phyloP scores from a whole-genome alignment of 2,888 invertebrate species.

The Mellilla xanthometata region DNA sequence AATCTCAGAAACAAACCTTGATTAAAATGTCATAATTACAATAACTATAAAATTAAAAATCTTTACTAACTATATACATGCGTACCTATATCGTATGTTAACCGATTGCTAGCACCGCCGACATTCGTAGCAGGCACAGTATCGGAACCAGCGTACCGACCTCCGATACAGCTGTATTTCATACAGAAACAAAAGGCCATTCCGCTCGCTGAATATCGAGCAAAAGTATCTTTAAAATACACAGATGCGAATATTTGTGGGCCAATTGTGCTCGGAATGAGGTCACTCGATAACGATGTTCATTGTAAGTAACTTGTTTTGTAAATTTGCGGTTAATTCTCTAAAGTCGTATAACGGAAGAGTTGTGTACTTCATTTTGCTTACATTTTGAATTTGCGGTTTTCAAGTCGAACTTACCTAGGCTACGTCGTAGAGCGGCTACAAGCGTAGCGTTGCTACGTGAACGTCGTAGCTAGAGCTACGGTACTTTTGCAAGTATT shows the following conservation, averaged over 20 bases:
- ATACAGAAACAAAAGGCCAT: constrained; percentile 40
- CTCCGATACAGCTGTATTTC: constrained; percentile 40
- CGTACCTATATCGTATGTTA: too few relatives aligned
- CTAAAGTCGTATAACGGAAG: background rate
- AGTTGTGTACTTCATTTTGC: background rate
- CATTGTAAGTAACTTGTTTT: constrained; percentile 21
- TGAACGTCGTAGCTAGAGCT: too few relatives aligned
- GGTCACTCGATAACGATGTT: constrained; percentile 30
- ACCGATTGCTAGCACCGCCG: too few relatives aligned
- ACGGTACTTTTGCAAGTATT: too few relatives aligned
- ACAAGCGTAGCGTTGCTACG: too few relatives aligned
- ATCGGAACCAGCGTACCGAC: constrained; percentile 11
- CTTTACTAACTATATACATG: too few relatives aligned
- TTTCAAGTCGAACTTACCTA: too few relatives aligned
- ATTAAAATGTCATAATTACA: too few relatives aligned
- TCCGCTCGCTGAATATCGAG: constrained; percentile 35
- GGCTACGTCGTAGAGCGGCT: too few relatives aligned
- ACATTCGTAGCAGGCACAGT: background rate
- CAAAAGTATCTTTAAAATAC: constrained; percentile 37
- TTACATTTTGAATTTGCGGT: too few relatives aligned
- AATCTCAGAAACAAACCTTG: too few relatives aligned
- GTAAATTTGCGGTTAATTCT: constrained; percentile 9
- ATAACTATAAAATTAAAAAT: too few relatives aligned
- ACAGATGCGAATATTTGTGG: constrained; percentile 31
- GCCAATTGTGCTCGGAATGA: constrained; percentile 30